Evolutionary conservation across 2,797 vertebrate species (phyloP).

Genomic region (Gephyroberyx darwinii): DNA sequence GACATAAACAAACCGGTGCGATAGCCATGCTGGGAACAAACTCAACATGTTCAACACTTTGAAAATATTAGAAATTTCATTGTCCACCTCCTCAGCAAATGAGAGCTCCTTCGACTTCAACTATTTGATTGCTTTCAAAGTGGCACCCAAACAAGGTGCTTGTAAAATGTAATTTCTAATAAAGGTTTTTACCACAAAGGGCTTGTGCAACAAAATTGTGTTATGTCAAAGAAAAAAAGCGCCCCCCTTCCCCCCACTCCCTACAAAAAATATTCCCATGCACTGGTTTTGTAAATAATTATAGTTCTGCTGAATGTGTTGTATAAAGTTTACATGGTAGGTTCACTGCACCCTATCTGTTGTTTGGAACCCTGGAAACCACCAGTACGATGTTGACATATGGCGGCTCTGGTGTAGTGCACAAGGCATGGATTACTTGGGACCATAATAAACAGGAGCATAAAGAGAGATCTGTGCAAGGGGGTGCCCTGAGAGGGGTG

Average conservation of each 20-base stretch:
- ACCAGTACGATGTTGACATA: slow-evolving; percentile 99
- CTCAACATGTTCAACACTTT: slow-evolving; percentile 37
- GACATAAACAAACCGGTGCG: slow-evolving; percentile 60
- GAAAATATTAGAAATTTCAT: background rate
- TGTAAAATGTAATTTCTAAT: slow-evolving; percentile 30
- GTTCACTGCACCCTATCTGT: slow-evolving; percentile 99
- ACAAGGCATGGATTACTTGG: slow-evolving; percentile 92
- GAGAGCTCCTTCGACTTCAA: slow-evolving; percentile 14
- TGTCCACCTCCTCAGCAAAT: slow-evolving; percentile 19
- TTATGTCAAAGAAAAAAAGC: slow-evolving; percentile 51
- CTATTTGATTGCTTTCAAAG: slow-evolving; percentile 1
- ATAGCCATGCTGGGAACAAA: slow-evolving; percentile 35
- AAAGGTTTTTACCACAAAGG: slow-evolving; percentile 25
- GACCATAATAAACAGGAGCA: slow-evolving; percentile 96
- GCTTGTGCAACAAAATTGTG: slow-evolving; percentile 45
- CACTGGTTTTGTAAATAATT: slow-evolving; percentile 99
- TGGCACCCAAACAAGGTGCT: background rate
- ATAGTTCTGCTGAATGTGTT: slow-evolving; percentile 99
- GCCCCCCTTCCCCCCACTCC: slow-evolving; percentile 41
- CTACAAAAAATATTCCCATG: slow-evolving; percentile 92
- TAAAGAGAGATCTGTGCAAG: slow-evolving; percentile 83
- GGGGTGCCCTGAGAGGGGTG: slow-evolving; percentile 55
- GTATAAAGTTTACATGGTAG: slow-evolving; percentile 99
- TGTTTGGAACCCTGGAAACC: slow-evolving; percentile 99
- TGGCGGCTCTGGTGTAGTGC: slow-evolving; percentile 92